Base-by-base conservation (phyloP, 2,113 vertebrate genomes). In the Lota lota region DNA sequence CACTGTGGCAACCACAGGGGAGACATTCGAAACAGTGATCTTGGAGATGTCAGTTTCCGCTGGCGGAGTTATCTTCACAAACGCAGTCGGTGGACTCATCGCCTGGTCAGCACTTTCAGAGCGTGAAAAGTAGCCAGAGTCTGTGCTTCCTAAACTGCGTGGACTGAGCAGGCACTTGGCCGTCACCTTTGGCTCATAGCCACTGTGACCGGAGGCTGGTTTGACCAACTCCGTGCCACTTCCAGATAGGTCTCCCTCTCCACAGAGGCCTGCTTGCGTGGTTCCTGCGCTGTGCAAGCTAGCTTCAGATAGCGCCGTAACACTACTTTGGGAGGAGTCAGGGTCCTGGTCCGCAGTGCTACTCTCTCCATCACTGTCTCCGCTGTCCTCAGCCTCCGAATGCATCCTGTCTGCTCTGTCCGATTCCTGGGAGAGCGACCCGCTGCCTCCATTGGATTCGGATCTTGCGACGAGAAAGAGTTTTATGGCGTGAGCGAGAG, bases 401-500 rank as follows among this genome's bases (percentile, higher is more conserved):
- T 96, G 95, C 63, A 94, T 88, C 24, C 94, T 90, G n/a, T 93
- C 87, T 72, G 93, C 94, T 92, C 95, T 97, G 74, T 97, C 94
- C 0, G 95, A 97, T 73, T 98, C 96, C 8, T 95, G 93, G 36
- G 96, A 94, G 18, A 95, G 74, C 33, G 94, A 94, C 56, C 95
- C 88, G 19, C 28, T 33, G 28, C 28, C 28, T 3, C 92, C 89
- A 70, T 93, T 89, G 3, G 95, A 92, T 77, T 97, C 97, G 0
- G 95, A 92, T 0, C 95, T 94, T 4, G 93, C 88, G 64, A 95
- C 93, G 17, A 98, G 94, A 14, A 95, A 96, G 69, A 99, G 93
- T 86, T 99, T 99, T 79, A 98, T 96, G 14, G 96, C 95, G 4
- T 99, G 98, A 0, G 98, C 96, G n/a, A 98, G 97, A 20, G 98